phyloP scores from a whole-genome alignment of 2,888 invertebrate genomes.

The Drosophila kuntzei region DNA sequence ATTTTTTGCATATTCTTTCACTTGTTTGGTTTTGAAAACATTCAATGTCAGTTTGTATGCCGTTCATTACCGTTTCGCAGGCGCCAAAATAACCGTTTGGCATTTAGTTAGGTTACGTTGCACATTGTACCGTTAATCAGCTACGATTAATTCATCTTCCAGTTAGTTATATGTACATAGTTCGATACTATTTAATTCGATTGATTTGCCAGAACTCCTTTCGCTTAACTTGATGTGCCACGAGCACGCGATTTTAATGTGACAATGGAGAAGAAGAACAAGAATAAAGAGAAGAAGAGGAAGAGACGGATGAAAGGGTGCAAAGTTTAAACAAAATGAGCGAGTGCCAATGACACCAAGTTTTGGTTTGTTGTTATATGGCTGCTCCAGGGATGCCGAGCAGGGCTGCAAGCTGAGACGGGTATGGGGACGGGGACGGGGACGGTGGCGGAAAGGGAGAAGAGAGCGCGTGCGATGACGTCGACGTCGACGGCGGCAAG shows the following conservation, averaged over 20 bases:
- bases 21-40: neutral
- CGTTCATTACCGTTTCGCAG: conserved; percentile 13
- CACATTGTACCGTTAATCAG: conserved; percentile 6
- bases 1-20: neutral
- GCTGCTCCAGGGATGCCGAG: conserved; percentile 33
- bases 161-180: conserved; percentile 14
- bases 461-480: conserved; percentile 48
- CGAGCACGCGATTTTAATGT: conserved; percentile 38
- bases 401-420: neutral
- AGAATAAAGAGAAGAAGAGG: conserved; percentile 2
- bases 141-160: conserved; percentile 6
- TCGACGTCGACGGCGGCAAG: conserved; percentile 65
- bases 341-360: conserved; percentile 63
- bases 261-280: neutral
- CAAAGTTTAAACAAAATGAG: conserved; percentile 46
- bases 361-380: conserved; percentile 48
- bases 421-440: neutral
- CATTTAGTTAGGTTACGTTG: conserved; percentile 13
- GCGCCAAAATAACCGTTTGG: conserved; percentile 11
- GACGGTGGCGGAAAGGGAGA: neutral
- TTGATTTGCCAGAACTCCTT: conserved; percentile 42
- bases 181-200: conserved; percentile 35
- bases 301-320: conserved; percentile 14
- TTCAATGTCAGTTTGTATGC: conserved; percentile 3
- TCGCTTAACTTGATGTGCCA: conserved; percentile 41